phyloP scores from a whole-genome alignment of 2,797 vertebrate genomes.

The Lemur catta region DNA sequence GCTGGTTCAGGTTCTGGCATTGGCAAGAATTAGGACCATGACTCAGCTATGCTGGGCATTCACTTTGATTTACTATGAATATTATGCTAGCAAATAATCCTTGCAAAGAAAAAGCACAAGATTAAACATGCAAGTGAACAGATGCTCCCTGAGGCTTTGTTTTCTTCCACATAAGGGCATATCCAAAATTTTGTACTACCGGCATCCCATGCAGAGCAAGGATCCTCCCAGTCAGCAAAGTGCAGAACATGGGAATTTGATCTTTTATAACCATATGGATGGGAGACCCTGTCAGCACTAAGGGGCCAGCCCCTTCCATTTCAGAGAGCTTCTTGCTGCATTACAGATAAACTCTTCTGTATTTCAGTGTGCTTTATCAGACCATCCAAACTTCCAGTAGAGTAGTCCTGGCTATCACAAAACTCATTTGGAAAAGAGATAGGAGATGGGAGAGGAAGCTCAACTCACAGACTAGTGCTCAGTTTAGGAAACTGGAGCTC shows the following conservation, averaged over 20 bases:
- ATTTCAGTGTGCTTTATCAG: not conserved
- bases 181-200: not conserved
- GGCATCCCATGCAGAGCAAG: too few relatives aligned
- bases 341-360: not conserved
- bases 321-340: not conserved
- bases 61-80: constrained; percentile 1
- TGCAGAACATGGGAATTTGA: not conserved
- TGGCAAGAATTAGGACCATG: constrained; percentile 9
- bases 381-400: not conserved
- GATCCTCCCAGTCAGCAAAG: not conserved
- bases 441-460: not conserved
- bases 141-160: constrained; percentile 4
- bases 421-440: not conserved
- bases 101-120: constrained; percentile 36
- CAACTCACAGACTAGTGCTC: not conserved
- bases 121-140: not conserved
- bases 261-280: not conserved
- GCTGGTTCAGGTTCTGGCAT: not conserved
- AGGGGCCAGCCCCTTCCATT: not conserved
- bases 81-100: constrained; percentile 36
- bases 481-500: not conserved
- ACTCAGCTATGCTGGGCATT: not conserved
- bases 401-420: not conserved
- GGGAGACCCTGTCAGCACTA: not conserved
- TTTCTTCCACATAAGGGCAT: not conserved